Conservation (phyloP, 92 coral and sea anemone species). For the Chrysogorgia sp. region DNA sequence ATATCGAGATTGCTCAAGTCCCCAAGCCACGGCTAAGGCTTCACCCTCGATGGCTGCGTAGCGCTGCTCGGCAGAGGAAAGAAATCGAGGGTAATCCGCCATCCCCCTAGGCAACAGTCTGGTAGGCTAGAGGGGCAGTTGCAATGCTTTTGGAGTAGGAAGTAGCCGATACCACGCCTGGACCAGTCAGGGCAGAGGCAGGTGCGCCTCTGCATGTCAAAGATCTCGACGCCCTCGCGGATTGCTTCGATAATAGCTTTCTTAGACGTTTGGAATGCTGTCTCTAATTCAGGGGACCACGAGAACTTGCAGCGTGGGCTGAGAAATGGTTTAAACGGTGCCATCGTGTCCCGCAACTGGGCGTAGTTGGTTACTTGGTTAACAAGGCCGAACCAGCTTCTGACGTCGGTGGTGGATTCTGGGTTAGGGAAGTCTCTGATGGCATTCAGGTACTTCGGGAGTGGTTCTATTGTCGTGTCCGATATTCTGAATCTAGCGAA, state of each 20-base stretch:
- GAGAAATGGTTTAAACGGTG: no score
- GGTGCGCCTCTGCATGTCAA: no score
- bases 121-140: conserved; percentile 4
- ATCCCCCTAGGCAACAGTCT: no score
- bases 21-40: conserved; percentile 44
- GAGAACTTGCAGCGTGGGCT: conserved; percentile 30
- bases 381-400: no score
- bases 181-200: no score
- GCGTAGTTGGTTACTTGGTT: conserved; percentile 50
- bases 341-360: conserved; percentile 42
- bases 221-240: conserved; percentile 30
- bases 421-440: conserved; percentile 46
- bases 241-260: conserved; percentile 22
- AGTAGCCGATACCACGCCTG: conserved; percentile 27
- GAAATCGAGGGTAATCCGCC: conserved; percentile 2
- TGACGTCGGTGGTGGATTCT: conserved; percentile 41
- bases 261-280: conserved; percentile 33
- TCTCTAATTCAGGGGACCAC: conserved; percentile 31
- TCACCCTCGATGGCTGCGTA: conserved; percentile 44
- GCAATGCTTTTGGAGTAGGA: conserved; percentile 27
- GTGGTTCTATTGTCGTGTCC: no score
- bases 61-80: background rate
- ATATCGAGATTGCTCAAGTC: conserved; percentile 33
- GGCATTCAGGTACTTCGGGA: conserved; percentile 65
- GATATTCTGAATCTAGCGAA: conserved; percentile 67